Base-by-base conservation (phyloP, 1,140 invertebrate genomes). In the Conus betulinus region DNA sequence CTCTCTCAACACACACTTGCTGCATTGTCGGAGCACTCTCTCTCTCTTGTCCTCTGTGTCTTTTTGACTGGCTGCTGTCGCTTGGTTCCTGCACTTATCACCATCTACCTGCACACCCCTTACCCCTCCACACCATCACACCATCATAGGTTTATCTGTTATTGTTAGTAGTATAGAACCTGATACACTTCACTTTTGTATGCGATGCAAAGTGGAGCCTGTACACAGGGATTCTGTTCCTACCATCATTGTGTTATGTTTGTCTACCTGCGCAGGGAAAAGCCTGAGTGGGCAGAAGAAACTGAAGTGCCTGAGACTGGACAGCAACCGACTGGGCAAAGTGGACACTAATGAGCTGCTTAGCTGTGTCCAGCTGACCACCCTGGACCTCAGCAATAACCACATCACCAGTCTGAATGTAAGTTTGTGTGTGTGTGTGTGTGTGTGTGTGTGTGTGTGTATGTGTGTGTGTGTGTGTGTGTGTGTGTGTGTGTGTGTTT, bases 311-410 rank as follows among this genome's bases (percentile, higher is more conserved):
- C 87, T 95, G 74, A 89, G 94, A 67, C 89, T 95, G 10, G 94
- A 95, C 89, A 93, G 91, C 91, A 95, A 95, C 88, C 88, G 90
- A 27, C 53, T 95, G 20, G 55, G 91, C 27, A 92, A 91, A 57
- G 90, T 95, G 20, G 93, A 94, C 25, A 90, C 89, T 7, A 85
- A 88, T 63, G 94, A 95, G 60, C 87, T 95, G n/a, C 91, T 93
- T 8, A 89, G 88, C 51, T 94, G 94, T 92, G 92, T 92, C 81
- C 90, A 93, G 63, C 91, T 95, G 55, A 95, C 93, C 10, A 89
- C 90, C 13, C 87, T 95, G 17, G 93, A 95, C 88, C 89, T 95
- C 84, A 95, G 94, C 86, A 91, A 90, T 88, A 95, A 95, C 78
- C 89, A 91, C 84, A 83, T 95, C 71, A 94, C 94, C 84, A 93